phyloP scores from a whole-genome alignment of 2,888 invertebrate genomes.

The Caenorhabditis sp. region DNA sequence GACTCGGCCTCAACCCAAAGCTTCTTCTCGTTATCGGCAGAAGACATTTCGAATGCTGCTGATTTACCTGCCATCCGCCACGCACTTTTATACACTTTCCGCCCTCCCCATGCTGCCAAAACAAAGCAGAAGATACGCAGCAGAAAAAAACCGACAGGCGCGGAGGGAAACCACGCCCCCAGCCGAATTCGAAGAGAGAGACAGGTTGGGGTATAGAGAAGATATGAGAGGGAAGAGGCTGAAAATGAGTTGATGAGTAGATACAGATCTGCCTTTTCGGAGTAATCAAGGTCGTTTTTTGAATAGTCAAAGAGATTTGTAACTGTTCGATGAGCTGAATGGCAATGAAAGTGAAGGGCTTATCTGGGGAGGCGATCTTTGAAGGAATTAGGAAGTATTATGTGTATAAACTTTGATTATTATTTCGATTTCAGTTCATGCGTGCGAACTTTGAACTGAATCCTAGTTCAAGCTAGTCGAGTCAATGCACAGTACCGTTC shows the following conservation, averaged over 20 bases:
- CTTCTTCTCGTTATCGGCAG: conserved; percentile 75
- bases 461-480: too few relatives aligned
- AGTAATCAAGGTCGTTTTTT: conserved; percentile 59
- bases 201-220: conserved; percentile 33
- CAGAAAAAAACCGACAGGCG: conserved; percentile 52
- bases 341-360: conserved; percentile 15
- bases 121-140: conserved; percentile 51
- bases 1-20: conserved; percentile 76
- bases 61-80: conserved; percentile 59
- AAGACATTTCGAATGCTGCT: conserved; percentile 67
- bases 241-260: conserved; percentile 50
- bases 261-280: conserved; percentile 40
- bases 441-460: too few relatives aligned
- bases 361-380: conserved; percentile 13
- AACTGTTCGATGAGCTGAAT: conserved; percentile 48
- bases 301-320: conserved; percentile 19
- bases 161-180: conserved; percentile 52
- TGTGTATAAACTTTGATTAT: conserved; percentile 6
- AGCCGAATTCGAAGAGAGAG: conserved; percentile 25
- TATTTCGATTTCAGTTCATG: neutral
- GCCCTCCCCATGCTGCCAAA: conserved; percentile 53
- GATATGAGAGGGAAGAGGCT: conserved; percentile 21
- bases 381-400: neutral
- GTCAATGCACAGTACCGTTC: too few relatives aligned
- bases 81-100: conserved; percentile 63